Base-by-base conservation (phyloP, 1,140 invertebrate species). In the Nephila pilipes region DNA sequence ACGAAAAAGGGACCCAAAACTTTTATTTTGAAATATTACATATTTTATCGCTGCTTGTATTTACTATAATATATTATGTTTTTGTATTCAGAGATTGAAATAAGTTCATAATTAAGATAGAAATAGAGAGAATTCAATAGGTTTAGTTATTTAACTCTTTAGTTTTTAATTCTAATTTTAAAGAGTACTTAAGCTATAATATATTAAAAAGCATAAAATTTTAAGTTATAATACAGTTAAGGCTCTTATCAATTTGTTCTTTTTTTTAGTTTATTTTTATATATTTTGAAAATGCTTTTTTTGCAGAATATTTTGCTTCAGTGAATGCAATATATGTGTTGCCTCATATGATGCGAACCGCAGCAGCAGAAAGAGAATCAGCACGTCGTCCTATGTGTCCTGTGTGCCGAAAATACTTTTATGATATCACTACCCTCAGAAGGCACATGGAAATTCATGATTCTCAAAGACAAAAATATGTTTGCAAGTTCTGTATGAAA, bases 391-490 rank as follows among this genome's bases (percentile, higher is more conserved):
- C 93, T 1, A 38, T 93, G 54, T 93, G 93, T 25, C 87, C 93
- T 25, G 81, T 93, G 20, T 93, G 93, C 46, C 54, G 63, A 57
- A 93, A 93, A 18, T 90, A 54, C 46, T 93, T 93, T 87, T 93
- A 90, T 90, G 93, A 93, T 79, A 65, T 93, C 1, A 93, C 87
- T 32, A 93, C 87, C 0, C 88, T 93, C 10, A 16, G 88, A 58
- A 57, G 93, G 14, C 93, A 94, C 65, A 92, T 92, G 90, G 90
- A 94, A 90, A 94, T 94, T 58, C 93, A 94, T 93, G 90, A 94
- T 36, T 63, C 85, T 36, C 83, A 93, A 25, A 54, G 93, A 89
- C 91, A 93, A 29, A 92, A 92, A 89, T 93, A 92, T 93, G 87
- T 85, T 22, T 94, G 93, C 54, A 65, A 81, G 25, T 85, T 57